Base-by-base conservation (phyloP, 2,888 invertebrate genomes). In the Andrena praecox region DNA sequence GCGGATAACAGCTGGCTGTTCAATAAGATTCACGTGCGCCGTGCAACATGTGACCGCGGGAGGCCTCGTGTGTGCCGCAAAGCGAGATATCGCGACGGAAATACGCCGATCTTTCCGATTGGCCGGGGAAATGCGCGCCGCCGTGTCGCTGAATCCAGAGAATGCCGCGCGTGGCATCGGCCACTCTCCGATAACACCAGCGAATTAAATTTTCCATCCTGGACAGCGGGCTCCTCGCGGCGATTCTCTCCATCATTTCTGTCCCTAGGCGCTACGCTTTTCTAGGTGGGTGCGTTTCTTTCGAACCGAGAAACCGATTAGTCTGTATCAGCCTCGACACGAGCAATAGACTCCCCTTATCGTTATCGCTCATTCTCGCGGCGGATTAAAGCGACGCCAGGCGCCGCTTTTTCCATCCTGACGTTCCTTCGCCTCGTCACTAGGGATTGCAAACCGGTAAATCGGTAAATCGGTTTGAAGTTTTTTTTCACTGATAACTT, bases 11-110 rank as follows among this genome's bases (percentile, higher is more conserved):
- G 69, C 64, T 52, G 62, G 31, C 48, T 31, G 77, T 80, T 80
- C 84, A 84, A 80, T 85, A 84, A 84, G 80, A 84, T 84, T 80
- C 84, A 84, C 84, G 80, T 84, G 84, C 48, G 1, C 24, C 70
- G 54, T 5, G 16, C 12, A 42, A 73, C 80, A 79, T 82, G 82
- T 84, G 84, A 84, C 75, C 63, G 24, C 16, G 52, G 20, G 8
- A 5, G 50, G 24, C 31, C 24, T 33, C 27, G 64, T 16, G 64
- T 59, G 69, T 54, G 29, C 29, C 62, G 78, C 54, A 24, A 73
- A 74, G 56, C 59, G 52, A 69, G 67, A 52, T 62, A 52, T 63
- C 50, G 42, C n/a, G 48, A 35, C 29, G 59, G 50, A 35, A 69
- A 64, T 27, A 24, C 35, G 59, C 0, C 68, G 6, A 42, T 50